Conservation (phyloP, 2,797 vertebrate genomes). For the Lophotriccus pileatus region DNA sequence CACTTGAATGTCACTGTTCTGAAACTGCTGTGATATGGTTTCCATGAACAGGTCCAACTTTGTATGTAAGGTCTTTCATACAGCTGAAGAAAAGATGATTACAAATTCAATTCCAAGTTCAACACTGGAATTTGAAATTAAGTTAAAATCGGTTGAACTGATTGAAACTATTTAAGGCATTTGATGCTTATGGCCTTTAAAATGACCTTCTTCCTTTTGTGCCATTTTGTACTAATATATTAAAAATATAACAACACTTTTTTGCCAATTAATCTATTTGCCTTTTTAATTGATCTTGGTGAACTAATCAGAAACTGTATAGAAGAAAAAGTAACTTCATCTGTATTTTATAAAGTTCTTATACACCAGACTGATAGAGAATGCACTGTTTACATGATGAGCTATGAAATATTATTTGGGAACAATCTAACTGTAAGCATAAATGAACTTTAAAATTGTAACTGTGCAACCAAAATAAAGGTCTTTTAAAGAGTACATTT, state of each 20-base stretch:
- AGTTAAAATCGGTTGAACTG: not conserved
- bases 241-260: constrained; percentile 54
- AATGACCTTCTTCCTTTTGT: constrained; percentile 40
- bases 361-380: constrained; percentile 38
- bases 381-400: constrained; percentile 55
- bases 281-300: constrained; percentile 62
- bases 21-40: not conserved
- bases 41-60: not conserved
- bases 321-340: constrained; percentile 24
- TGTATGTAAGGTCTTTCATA: not conserved
- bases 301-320: constrained; percentile 61
- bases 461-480: constrained; percentile 72
- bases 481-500: constrained; percentile 47
- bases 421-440: constrained; percentile 42
- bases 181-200: constrained; percentile 27
- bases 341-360: constrained; percentile 73
- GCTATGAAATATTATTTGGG: constrained; percentile 50
- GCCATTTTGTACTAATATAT: constrained; percentile 61
- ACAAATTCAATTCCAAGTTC: constrained; percentile 4
- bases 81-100: not conserved
- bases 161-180: not conserved
- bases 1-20: constrained; percentile 32
- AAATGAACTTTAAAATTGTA: constrained; percentile 48
- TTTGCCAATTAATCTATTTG: constrained; percentile 63
- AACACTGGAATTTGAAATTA: not conserved